phyloP scores from a whole-genome alignment of 2,113 vertebrate species.

The Caranx melampygus region DNA sequence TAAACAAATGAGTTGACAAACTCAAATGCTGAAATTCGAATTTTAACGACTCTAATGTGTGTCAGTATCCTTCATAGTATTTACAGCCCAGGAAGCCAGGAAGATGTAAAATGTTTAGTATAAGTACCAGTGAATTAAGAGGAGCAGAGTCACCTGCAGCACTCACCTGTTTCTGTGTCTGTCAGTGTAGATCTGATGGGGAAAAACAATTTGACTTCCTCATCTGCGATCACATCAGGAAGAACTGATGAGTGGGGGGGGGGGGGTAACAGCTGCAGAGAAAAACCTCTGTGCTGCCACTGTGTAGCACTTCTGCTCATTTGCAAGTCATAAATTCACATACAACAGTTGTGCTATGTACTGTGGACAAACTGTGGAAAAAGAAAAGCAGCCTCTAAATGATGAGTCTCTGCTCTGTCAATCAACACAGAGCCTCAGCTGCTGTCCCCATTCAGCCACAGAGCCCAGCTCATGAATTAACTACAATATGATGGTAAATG shows the following conservation, averaged over 20 bases:
- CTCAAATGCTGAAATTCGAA: too few species aligned
- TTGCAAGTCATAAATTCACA: conserved; percentile 29
- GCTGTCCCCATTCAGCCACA: too few species aligned
- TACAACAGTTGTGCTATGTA: neutral
- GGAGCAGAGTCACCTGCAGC: conserved; percentile 28
- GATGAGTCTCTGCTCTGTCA: too few species aligned
- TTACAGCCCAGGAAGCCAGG: neutral
- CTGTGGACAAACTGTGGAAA: too few species aligned
- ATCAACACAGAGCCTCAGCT: too few species aligned
- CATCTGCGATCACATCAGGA: neutral
- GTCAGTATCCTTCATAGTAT: too few species aligned
- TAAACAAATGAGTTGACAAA: too few species aligned
- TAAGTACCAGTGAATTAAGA: neutral
- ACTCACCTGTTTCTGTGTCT: conserved; percentile 37
- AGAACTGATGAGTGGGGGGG: neutral
- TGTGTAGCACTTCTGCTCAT: neutral
- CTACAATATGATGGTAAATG: too few species aligned
- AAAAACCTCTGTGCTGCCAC: neutral
- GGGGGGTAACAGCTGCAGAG: too few species aligned
- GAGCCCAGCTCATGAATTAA: too few species aligned
- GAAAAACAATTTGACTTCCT: too few species aligned
- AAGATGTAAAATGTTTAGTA: neutral
- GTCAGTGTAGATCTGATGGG: neutral
- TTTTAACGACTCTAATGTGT: neutral
- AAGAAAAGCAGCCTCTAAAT: too few species aligned